These are phyloP conservation scores for Bibio marci DNA, from an alignment of 2,888 invertebrate genomes.

Conservation along the genomic window DNA sequence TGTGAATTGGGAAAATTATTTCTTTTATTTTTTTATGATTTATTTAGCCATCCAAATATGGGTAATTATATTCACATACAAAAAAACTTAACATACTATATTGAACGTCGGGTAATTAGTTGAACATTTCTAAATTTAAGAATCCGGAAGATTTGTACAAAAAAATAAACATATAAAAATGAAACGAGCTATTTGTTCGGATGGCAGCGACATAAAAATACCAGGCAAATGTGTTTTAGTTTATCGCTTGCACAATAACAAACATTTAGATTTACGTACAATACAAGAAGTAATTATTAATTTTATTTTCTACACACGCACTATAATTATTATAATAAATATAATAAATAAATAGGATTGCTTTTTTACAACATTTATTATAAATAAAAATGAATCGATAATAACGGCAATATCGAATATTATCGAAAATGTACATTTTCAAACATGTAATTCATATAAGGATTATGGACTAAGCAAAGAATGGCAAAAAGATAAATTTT, in stretches of 20 bases:
- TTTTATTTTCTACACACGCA: constrained; percentile 14
- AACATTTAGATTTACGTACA: constrained; percentile 42
- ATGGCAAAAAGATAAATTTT: constrained; percentile 34
- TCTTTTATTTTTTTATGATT: constrained; percentile 48
- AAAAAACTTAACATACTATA: too few relatives aligned
- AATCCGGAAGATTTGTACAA: constrained; percentile 41
- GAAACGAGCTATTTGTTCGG: constrained; percentile 42
- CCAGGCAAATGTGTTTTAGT: constrained; percentile 49
- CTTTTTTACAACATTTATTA: constrained; percentile 19
- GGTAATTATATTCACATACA: too few relatives aligned
- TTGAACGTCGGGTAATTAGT: constrained; percentile 1
- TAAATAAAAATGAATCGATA: constrained; percentile 17
- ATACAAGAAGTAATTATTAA: constrained; percentile 33
- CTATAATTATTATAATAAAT: constrained; percentile 8
- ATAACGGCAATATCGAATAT: constrained; percentile 19
- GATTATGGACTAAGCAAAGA: constrained; percentile 36
- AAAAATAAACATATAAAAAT: constrained; percentile 24
- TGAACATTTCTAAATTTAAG: constrained; percentile 22
- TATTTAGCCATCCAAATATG: constrained; percentile 43
- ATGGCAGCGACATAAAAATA: constrained; percentile 37
- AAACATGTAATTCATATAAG: constrained; percentile 29
- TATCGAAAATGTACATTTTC: constrained; percentile 24
- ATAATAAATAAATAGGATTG: constrained; percentile 24
- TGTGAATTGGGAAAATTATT: constrained; percentile 41
- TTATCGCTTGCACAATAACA: constrained; percentile 42